Percentiles rank a stretch among this genome's conserved stretches.
These are phyloP conservation scores for Pseudorasbora parva DNA, from an alignment of 2,113 vertebrate species.

Conservation along the genomic window DNA sequence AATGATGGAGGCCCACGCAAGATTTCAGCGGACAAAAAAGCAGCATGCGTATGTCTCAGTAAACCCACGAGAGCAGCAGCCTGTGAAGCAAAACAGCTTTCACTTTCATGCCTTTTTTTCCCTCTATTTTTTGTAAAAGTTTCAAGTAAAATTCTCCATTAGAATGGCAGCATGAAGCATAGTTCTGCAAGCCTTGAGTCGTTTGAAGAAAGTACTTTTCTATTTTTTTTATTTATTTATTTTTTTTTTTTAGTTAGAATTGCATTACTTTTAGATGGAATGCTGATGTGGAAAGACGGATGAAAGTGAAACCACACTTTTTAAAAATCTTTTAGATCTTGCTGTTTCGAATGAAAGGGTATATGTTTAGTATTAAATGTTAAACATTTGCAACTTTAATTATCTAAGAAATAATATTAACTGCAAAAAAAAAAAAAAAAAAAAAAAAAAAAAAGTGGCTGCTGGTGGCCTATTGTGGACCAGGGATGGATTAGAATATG, in stretches of 20 bases:
- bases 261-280: slow-evolving; percentile 51
- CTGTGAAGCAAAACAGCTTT: slow-evolving; percentile 71
- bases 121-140: slow-evolving; percentile 53
- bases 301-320: slow-evolving; percentile 47
- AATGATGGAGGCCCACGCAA: slow-evolving; percentile 72
- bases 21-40: slow-evolving; percentile 65
- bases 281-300: slow-evolving; percentile 55
- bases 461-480: background rate
- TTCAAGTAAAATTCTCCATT: slow-evolving; percentile 69
- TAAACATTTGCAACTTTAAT: slow-evolving; percentile 20
- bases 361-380: background rate
- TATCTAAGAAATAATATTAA: background rate
- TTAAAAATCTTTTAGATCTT: background rate
- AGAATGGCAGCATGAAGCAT: slow-evolving; percentile 63
- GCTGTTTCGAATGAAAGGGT: background rate
- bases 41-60: slow-evolving; percentile 62
- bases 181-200: slow-evolving; percentile 52
- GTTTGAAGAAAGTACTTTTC: slow-evolving; percentile 63
- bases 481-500: background rate
- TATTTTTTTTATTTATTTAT: slow-evolving; percentile 59
- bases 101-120: slow-evolving; percentile 57
- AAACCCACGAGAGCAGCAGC: slow-evolving; percentile 68
- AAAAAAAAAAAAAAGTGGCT: no score
- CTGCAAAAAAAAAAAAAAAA: no score
- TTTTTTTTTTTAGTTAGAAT: slow-evolving; percentile 59